Evolutionary conservation across 2,113 vertebrate species (phyloP).

Genomic region (Grus americana): DNA sequence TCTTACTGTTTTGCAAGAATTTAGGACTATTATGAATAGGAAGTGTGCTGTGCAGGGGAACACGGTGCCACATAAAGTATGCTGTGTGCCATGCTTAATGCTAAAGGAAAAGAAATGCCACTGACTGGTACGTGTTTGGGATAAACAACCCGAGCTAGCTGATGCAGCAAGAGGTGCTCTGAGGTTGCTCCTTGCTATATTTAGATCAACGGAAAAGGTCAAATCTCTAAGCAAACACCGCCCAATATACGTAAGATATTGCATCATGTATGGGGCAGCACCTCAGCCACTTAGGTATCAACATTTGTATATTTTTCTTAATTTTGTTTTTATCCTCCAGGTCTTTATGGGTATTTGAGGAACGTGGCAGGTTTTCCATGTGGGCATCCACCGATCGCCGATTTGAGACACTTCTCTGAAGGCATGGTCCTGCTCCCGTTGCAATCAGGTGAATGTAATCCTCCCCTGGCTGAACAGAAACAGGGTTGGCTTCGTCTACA

Average conservation of each 20-base stretch:
- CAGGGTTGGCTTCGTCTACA: background rate
- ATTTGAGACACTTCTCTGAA: background rate
- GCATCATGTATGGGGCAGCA: fast-evolving
- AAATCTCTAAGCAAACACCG: background rate
- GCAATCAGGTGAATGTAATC: background rate
- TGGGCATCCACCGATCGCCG: background rate
- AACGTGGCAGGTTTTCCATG: background rate
- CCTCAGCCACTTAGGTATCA: background rate
- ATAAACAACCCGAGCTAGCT: background rate
- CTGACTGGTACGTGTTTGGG: fast-evolving
- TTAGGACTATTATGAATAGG: too few species aligned
- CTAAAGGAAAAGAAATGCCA: background rate
- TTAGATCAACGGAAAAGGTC: background rate
- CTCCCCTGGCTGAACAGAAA: background rate
- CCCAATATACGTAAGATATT: fast-evolving
- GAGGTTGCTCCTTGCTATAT: background rate
- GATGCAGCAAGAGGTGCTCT: background rate
- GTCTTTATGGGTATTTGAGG: background rate
- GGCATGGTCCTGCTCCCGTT: background rate
- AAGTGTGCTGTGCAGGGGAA: background rate
- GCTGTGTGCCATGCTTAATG: background rate
- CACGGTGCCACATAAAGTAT: background rate
- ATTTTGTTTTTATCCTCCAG: background rate
- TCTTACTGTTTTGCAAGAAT: background rate
- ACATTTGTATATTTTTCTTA: background rate